phyloP scores from a whole-genome alignment of 2,113 vertebrate species.

The Lycocorax pyrrhopterus region DNA sequence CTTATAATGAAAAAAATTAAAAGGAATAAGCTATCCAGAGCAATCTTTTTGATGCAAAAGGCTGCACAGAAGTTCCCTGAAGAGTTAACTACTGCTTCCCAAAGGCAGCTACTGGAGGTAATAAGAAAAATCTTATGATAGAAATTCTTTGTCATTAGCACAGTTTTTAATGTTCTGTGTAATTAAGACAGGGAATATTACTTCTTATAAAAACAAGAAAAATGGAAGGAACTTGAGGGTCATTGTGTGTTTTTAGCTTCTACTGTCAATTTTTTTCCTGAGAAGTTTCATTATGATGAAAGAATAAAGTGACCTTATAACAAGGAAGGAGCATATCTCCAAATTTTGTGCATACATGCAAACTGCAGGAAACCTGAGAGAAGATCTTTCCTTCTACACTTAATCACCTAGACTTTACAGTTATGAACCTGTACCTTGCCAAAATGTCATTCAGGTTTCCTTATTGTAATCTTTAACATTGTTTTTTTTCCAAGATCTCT shows the following conservation, averaged over 20 bases:
- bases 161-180: background rate
- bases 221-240: background rate
- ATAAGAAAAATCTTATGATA: background rate
- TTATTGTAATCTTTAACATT: background rate
- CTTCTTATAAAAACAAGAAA: background rate
- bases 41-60: conserved; percentile 87
- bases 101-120: conserved; percentile 81
- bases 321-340: background rate
- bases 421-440: background rate
- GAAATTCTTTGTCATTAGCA: background rate
- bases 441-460: background rate
- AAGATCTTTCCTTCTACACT: background rate
- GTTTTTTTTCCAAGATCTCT: background rate
- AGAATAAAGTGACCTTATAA: background rate
- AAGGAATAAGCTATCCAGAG: conserved; percentile 87
- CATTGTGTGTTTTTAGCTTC: background rate
- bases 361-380: background rate
- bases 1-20: conserved; percentile 79
- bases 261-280: background rate
- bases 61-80: conserved; percentile 71
- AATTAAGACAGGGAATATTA: background rate
- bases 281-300: background rate
- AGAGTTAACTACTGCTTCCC: conserved; percentile 29
- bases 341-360: background rate
- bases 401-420: background rate